phyloP scores from a whole-genome alignment of 2,888 invertebrate genomes.

The Gasteruption jaculator region DNA sequence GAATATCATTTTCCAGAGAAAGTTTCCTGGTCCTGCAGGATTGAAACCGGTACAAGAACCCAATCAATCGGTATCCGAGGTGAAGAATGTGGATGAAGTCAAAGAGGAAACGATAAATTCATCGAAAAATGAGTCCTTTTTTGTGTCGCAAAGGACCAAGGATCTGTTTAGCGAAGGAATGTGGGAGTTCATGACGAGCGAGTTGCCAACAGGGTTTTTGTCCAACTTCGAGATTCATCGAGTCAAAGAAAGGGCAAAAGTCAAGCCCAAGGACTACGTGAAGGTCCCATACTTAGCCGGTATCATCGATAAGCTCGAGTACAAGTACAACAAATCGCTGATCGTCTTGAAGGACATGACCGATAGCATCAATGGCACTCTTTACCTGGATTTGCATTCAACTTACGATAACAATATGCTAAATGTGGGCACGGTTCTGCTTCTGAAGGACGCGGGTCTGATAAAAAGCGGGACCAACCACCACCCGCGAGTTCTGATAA shows the following conservation, averaged over 20 bases:
- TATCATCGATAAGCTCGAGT: slow-evolving; percentile 42
- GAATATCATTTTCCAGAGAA: slow-evolving; percentile 37
- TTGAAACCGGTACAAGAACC: slow-evolving; percentile 40
- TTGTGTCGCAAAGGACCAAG: slow-evolving; percentile 40
- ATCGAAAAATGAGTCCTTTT: slow-evolving; percentile 21
- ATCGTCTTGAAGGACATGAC: slow-evolving; percentile 45
- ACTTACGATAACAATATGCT: slow-evolving; percentile 39
- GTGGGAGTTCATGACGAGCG: slow-evolving; percentile 42
- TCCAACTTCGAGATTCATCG: slow-evolving; percentile 38
- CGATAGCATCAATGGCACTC: slow-evolving; percentile 49
- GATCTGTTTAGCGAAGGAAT: slow-evolving; percentile 40
- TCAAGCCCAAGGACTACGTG: slow-evolving; percentile 24
- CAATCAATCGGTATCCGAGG: slow-evolving; percentile 13
- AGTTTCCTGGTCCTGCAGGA: slow-evolving; percentile 55
- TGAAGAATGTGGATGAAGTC: slow-evolving; percentile 22
- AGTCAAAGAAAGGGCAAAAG: slow-evolving; percentile 34
- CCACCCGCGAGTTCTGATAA: slow-evolving; percentile 41
- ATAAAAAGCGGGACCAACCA: slow-evolving; percentile 32
- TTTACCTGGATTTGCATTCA: slow-evolving; percentile 50
- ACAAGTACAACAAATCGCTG: slow-evolving; percentile 43
- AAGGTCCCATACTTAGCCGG: slow-evolving; percentile 46
- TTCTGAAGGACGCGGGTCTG: slow-evolving; percentile 42
- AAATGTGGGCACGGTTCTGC: slow-evolving; percentile 36
- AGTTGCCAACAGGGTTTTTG: slow-evolving; percentile 36
- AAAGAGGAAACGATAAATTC: slow-evolving; percentile 5